Evolutionary conservation across 1,140 invertebrate genomes (phyloP), one percentile per base, ranked within the genome.

Genomic region (Eubasilissa regina): DNA sequence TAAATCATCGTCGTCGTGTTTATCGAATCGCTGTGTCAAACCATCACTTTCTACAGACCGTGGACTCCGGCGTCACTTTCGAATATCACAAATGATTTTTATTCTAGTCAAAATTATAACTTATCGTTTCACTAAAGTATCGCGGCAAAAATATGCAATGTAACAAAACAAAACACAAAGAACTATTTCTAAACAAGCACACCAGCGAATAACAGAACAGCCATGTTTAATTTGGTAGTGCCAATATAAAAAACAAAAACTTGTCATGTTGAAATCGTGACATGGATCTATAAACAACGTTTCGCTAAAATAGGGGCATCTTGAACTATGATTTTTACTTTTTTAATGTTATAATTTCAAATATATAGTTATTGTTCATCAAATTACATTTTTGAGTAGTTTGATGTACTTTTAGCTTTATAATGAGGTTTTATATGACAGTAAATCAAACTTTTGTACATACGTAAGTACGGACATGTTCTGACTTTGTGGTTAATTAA

Each of bases 141-240:
- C 35, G 58, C 48, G 45, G 4, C n/a, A 17, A 48, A 64, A 53
- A 64, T 66, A 66, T 15, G 75, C 58, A 21, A 25, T 51, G 51
- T 51, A 77, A 66, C 58, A 77, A 77, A 77, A 77, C 75, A 77
- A 77, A 77, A 77, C 75, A 77, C 75, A 77, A 77, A 77, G 75
- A 60, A 77, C 60, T 77, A 77, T 77, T 77, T 77, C 60, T 66
- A 77, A 77, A 77, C 75, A 77, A 77, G 75, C 75, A 77, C 75
- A 64, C 75, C 60, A 62, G 58, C 58, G 47, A 77, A 77, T 53
- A 77, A 77, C 75, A 77, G 58, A 62, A 53, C 75, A 48, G 73
- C 73, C 73, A 75, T 75, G 12, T 75, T 75, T 58, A 19, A 75
- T 47, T 58, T 62, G 25, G 55, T 8, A 17, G 51, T 70, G 48